These are phyloP conservation scores for Taeniopygia guttata DNA, from an alignment of 2,797 vertebrate species.

Conservation along the genomic window DNA sequence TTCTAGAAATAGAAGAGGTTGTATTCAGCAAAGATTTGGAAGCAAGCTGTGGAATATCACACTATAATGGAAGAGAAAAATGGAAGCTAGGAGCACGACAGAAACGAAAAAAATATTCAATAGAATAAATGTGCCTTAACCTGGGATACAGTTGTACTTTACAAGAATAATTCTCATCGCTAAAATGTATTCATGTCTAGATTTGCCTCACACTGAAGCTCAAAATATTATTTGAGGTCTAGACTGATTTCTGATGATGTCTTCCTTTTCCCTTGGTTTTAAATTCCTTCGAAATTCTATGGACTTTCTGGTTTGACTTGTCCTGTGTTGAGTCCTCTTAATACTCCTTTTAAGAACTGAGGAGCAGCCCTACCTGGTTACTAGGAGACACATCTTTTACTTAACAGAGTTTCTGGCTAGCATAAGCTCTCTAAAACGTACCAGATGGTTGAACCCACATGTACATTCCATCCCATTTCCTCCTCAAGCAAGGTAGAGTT, in stretches of 20 bases:
- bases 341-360: background rate
- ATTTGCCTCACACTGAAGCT: background rate
- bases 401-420: background rate
- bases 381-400: background rate
- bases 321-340: background rate
- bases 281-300: background rate
- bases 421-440: background rate
- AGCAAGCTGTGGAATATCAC: fast-evolving
- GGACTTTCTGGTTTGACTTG: background rate
- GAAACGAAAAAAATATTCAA: background rate
- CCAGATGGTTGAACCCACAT: background rate
- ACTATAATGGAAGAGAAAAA: background rate
- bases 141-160: background rate
- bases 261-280: background rate
- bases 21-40: background rate
- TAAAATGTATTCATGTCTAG: background rate
- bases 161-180: background rate
- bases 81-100: background rate
- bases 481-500: background rate
- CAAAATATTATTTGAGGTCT: background rate
- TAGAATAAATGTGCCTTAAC: background rate
- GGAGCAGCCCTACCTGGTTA: background rate
- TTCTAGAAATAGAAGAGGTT: background rate
- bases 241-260: background rate
- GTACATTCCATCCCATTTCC: fast-evolving